Conservation (phyloP, 2,113 vertebrate species). For the Aspidoscelis tigris region DNA sequence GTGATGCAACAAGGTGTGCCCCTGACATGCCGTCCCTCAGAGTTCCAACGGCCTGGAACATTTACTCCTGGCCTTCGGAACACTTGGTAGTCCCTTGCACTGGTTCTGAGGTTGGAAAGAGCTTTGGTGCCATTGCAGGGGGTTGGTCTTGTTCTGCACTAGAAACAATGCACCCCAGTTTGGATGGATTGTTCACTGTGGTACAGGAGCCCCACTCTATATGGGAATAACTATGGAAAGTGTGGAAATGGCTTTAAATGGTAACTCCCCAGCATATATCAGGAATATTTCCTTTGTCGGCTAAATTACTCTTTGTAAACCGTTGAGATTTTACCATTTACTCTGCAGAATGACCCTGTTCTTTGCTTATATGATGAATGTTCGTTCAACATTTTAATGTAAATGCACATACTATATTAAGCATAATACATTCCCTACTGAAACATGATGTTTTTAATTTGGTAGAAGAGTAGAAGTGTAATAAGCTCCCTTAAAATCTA, state of each 20-base stretch:
- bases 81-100: too few relatives aligned
- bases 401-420: constrained; percentile 12
- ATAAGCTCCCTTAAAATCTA: constrained; percentile 27
- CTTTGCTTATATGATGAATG: constrained; percentile 22
- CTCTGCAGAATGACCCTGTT: constrained; percentile 19
- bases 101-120: too few relatives aligned
- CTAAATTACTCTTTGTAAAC: constrained; percentile 49
- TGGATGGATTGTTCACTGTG: too few relatives aligned
- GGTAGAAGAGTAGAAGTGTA: constrained; percentile 7
- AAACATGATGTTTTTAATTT: constrained; percentile 20
- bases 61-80: too few relatives aligned
- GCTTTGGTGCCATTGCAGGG: too few relatives aligned
- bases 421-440: constrained; percentile 22
- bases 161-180: too few relatives aligned
- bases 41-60: too few relatives aligned
- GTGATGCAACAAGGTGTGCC: too few relatives aligned
- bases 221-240: too few relatives aligned
- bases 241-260: constrained; percentile 1
- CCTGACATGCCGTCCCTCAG: too few relatives aligned
- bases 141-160: too few relatives aligned
- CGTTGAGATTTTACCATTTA: constrained; percentile 31
- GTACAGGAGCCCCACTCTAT: too few relatives aligned
- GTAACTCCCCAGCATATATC: constrained; percentile 51
- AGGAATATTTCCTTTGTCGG: constrained; percentile 35
- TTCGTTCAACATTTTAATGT: constrained; percentile 47